Base-by-base conservation (phyloP, 2,797 vertebrate genomes). In the Microchirus variegatus region DNA sequence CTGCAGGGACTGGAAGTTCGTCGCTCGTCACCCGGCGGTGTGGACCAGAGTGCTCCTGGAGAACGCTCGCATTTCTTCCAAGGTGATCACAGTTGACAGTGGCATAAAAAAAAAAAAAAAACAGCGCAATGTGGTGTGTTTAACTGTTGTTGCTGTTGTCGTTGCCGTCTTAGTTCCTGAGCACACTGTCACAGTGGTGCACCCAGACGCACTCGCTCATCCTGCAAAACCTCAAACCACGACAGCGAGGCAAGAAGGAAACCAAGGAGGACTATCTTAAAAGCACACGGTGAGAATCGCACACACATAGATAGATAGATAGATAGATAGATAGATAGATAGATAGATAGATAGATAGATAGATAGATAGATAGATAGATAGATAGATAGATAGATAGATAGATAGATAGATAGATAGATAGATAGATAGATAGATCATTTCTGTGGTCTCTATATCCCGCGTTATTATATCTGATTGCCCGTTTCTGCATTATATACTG, bases 131-230 rank as follows among this genome's bases (percentile, higher is more conserved):
- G 3, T 10, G 12, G 1, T 19, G 35, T 14, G 4, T 41, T 44
- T 15, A 31, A 42, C 2, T 41, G 40, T 12, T 41, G 40, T 41
- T 14, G 11, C 13, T 41, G 11, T 12, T 11, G 22, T 22, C 41
- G 19, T 69, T 64, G 80, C 19, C 52, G 26, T 63, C 41, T 11
- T 81, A 99, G 97, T 98, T 99, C 86, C 91, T 99, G 86, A 90
- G 93, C 64, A 99, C 96, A 70, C 76, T 99, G 77, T 95, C 97
- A 46, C 97, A 98, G 86, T 99, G 98, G 97, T 99, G 98, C 90
- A 98, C 95, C 17, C 98, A 99, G 90, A 98, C 96, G 0, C 98
- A 99, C 82, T 99, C 97, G 0, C 95, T 99, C 84, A 99, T 98
- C 43, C 94, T 99, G 67, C 98, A 99, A 87, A 99, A 98, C 89